Evolutionary conservation across 2,888 invertebrate genomes (phyloP).

Genomic region (Agriotes lineatus): DNA sequence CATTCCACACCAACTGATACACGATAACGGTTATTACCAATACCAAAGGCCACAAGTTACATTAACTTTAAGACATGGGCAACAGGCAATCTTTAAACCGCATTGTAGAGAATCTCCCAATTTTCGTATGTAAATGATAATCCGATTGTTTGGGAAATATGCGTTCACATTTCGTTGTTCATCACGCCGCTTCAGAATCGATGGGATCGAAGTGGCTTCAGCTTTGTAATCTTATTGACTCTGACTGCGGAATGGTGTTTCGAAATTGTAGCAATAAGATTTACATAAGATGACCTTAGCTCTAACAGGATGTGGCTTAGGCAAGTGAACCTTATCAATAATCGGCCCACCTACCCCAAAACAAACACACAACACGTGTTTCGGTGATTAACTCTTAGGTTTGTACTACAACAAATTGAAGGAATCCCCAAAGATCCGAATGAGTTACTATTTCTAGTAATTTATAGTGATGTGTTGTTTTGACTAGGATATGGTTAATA

Average conservation of each 20-base stretch:
- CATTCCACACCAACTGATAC: no score
- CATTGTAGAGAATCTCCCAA: not conserved
- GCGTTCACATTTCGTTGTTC: not conserved
- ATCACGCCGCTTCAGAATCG: not conserved
- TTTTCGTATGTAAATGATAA: not conserved
- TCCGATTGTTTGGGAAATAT: not conserved
- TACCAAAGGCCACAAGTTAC: no score
- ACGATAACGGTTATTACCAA: no score
- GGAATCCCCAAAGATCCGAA: slow-evolving; percentile 7
- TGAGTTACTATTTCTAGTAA: not conserved
- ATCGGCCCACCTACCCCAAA: slow-evolving; percentile 19
- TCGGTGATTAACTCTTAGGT: slow-evolving; percentile 3
- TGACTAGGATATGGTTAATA: not conserved
- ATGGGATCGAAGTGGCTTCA: not conserved
- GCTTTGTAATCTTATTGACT: slow-evolving; percentile 19
- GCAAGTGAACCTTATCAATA: slow-evolving; percentile 32
- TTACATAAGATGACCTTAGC: slow-evolving; percentile 33
- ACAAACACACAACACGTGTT: slow-evolving; percentile 21
- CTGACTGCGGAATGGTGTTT: slow-evolving; percentile 16
- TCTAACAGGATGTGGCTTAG: slow-evolving; percentile 26
- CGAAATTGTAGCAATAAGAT: slow-evolving; percentile 32
- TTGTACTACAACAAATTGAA: not conserved
- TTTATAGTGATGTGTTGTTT: not conserved
- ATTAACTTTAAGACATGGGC: no score
- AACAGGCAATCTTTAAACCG: not conserved